A percentile compares a stretch with the other conserved stretches of the same genome.
These are phyloP conservation scores for Acanthurus tractus DNA, from an alignment of 2,797 vertebrate species.

Conservation along the genomic window DNA sequence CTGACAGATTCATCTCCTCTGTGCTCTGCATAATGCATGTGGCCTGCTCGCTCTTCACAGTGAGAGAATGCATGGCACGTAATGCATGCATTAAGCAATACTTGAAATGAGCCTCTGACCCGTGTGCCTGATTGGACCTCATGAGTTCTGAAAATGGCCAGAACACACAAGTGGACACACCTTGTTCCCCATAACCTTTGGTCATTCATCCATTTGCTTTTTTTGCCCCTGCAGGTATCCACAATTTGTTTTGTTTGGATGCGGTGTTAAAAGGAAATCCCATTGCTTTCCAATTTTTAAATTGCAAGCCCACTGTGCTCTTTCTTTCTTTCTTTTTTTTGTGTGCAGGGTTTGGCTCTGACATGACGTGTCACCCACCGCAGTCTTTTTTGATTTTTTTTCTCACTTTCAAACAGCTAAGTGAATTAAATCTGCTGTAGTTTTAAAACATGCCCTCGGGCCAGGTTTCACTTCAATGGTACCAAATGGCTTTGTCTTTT, in stretches of 20 bases:
- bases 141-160: slow-evolving; percentile 11
- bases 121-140: slow-evolving; percentile 17
- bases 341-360: slow-evolving; percentile 52
- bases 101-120: slow-evolving; percentile 21
- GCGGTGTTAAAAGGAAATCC: slow-evolving; percentile 52
- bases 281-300: slow-evolving; percentile 49
- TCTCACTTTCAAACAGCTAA: slow-evolving; percentile 72
- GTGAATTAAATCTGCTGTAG: slow-evolving; percentile 78
- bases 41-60: slow-evolving; percentile 10
- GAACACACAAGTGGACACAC: slow-evolving; percentile 10
- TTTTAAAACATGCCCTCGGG: slow-evolving; percentile 74
- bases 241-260: slow-evolving; percentile 48
- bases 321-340: slow-evolving; percentile 45
- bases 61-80: slow-evolving; percentile 24
- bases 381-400: slow-evolving; percentile 44
- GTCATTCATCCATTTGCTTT: slow-evolving; percentile 30
- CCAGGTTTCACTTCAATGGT: slow-evolving; percentile 70
- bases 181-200: slow-evolving; percentile 3
- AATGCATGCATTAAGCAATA: slow-evolving; percentile 27
- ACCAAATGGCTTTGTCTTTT: slow-evolving; percentile 72
- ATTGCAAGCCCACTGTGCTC: slow-evolving; percentile 43
- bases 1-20: slow-evolving; percentile 60
- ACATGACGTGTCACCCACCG: slow-evolving; percentile 58
- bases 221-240: slow-evolving; percentile 31
- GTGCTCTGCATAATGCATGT: slow-evolving; percentile 46